Evolutionary conservation across 1,140 invertebrate genomes (phyloP).

Genomic region (Trachymyrmex septentrionalis): DNA sequence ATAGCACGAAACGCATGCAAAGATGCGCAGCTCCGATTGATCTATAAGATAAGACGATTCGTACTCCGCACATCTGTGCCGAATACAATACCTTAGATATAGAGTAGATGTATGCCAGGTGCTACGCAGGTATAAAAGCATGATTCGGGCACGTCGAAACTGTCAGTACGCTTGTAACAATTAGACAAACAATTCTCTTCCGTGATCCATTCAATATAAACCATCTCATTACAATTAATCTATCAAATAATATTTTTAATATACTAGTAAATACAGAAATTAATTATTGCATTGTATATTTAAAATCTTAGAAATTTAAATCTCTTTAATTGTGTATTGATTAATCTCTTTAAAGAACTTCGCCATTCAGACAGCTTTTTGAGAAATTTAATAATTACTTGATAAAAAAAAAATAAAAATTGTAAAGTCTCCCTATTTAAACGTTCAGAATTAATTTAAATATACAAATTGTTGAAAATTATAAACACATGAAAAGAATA

Average conservation of each 20-base stretch:
- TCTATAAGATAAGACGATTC: constrained; percentile 60
- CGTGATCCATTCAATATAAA: background rate
- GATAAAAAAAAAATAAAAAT: background rate
- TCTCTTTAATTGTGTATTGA: background rate
- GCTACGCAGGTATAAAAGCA: constrained; percentile 58
- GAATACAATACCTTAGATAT: constrained; percentile 28
- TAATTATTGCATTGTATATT: background rate
- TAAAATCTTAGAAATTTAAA: background rate
- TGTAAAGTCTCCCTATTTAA: background rate
- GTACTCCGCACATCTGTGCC: constrained; percentile 15
- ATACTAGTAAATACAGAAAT: background rate
- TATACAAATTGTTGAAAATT: background rate
- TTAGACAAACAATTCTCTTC: constrained; percentile 24
- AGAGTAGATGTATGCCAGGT: constrained; percentile 3
- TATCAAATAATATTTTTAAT: background rate
- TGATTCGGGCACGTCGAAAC: constrained; percentile 11
- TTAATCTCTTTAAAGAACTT: background rate
- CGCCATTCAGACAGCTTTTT: constrained; percentile 30
- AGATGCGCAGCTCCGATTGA: constrained; percentile 66
- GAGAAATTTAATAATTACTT: background rate
- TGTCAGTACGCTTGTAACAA: constrained; percentile 50
- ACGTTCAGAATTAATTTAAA: background rate
- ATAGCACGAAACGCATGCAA: constrained; percentile 63
- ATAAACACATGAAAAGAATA: background rate
- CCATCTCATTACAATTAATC: background rate